Evolutionary conservation across 2,888 invertebrate species (phyloP), one percentile per base, ranked within the genome.

Genomic region (Adelognathus sp.): DNA sequence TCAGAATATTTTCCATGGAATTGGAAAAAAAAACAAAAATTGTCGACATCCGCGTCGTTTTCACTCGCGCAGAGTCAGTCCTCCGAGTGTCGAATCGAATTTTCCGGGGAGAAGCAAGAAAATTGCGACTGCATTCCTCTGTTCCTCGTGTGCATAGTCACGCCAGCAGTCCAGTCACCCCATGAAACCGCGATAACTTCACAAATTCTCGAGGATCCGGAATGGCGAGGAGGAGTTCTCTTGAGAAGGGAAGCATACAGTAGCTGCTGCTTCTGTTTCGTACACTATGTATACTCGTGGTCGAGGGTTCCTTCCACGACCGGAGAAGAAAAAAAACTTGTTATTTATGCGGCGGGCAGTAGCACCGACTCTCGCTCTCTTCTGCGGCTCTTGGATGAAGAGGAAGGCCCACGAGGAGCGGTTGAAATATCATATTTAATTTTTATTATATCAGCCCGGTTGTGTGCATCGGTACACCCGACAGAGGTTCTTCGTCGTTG

Each of bases 361-460:
- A 31, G 52, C 36, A 58, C 64, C 33, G 78, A 74, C 64, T 72
- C 46, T 54, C n/a, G n/a, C n/a, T n/a, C 56, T 46, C 46, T 72
- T 67, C 50, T 14, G 31, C 27, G 58, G 31, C 58, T 70, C 67
- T 52, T 29, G 52, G 56, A 46, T 16, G 61, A 69, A 46, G 66
- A 74, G 39, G 56, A 60, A 63, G 36, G 33, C 44, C 36, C 52
- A n/a, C 27, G 24, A 56, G 81, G n/a, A 81, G 80, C 82, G 85
- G 83, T 80, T 83, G 87, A 88, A 88, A 86, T 86, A 88, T 88
- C 88, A 88, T 89, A 90, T 90, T 91, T 91, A 91, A 91, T 91
- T 91, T 91, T 90, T 90, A 91, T 91, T 90, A 87, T 87, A 87
- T 88, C 86, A 83, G 84, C 82, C 85, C n/a, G n/a, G 81, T 80